Percentiles rank a stretch among this genome's conserved stretches.
Evolutionary conservation across 2,888 invertebrate species (phyloP).

Genomic region (Melieria picta): DNA sequence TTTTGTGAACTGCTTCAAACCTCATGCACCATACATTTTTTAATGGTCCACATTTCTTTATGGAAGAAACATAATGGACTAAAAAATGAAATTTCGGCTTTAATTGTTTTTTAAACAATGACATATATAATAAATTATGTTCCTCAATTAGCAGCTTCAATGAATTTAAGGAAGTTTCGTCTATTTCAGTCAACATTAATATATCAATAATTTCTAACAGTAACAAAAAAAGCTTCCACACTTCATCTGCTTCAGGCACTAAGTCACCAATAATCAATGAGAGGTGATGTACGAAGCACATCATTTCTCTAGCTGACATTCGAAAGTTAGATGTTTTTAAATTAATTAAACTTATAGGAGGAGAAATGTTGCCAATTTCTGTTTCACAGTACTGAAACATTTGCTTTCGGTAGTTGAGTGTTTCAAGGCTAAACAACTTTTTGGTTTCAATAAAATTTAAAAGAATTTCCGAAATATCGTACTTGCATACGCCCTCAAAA

Average conservation of each 20-base stretch:
- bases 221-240: constrained; percentile 39
- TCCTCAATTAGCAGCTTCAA: constrained; percentile 14
- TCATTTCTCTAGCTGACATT: no score
- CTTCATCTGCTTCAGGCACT: constrained; percentile 35
- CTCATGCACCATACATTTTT: constrained; percentile 31
- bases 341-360: no score
- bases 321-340: no score
- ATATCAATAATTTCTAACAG: constrained; percentile 40
- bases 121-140: constrained; percentile 21
- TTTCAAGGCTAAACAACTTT: no score
- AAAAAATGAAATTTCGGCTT: constrained; percentile 33
- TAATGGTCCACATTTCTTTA: constrained; percentile 31
- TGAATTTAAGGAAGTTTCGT: neutral
- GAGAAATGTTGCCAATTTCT: no score
- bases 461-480: no score
- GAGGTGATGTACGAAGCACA: no score
- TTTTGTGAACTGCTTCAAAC: no score
- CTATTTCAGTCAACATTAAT: constrained; percentile 28
- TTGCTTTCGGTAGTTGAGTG: no score
- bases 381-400: no score
- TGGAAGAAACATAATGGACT: constrained; percentile 21
- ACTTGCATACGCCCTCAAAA: no score
- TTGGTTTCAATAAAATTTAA: no score
- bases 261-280: constrained; percentile 45
- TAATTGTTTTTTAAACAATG: neutral